Evolutionary conservation across 2,888 invertebrate genomes (phyloP).

Genomic region (Philereme transversata): DNA sequence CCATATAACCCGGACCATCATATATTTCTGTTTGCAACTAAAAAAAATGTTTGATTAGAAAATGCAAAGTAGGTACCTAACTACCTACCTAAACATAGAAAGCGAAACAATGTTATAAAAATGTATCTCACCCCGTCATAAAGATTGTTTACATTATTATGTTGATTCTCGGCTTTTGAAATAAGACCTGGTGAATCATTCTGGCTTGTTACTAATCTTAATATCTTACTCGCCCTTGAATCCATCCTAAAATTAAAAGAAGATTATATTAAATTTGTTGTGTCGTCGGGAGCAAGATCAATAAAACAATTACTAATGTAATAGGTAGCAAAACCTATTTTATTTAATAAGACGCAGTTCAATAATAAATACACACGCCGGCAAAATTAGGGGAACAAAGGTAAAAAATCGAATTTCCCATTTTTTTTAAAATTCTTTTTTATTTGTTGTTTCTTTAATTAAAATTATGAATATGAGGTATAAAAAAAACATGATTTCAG

Average conservation of each 20-base stretch:
- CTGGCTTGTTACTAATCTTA: conserved; percentile 3
- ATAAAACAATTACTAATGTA: conserved; percentile 5
- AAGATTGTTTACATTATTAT: conserved; percentile 4
- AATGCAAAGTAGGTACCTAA: conserved; percentile 5
- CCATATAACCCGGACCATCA: conserved; percentile 5
- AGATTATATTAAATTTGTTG: conserved; percentile 5
- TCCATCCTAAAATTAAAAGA: conserved; percentile 5
- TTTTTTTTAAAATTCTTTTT: no score
- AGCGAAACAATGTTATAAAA: conserved; percentile 5
- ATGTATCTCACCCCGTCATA: conserved; percentile 4
- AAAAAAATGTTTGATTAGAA: conserved; percentile 4
- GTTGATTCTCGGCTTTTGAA: conserved; percentile 5
- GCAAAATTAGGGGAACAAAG: no score
- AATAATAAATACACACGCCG: no score
- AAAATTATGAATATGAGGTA: no score
- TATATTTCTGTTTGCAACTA: conserved; percentile 4
- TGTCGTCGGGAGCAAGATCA: conserved; percentile 4
- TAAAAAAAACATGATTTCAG: no score
- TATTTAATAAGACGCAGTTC: conserved; percentile 4
- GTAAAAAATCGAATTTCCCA: no score
- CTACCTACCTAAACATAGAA: conserved; percentile 5
- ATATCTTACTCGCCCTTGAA: conserved; percentile 5
- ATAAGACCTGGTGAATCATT: conserved; percentile 5
- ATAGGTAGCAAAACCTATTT: conserved; percentile 5
- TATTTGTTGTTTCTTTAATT: no score